Conservation (phyloP, 2,888 invertebrate species). For the Rapana venosa region DNA sequence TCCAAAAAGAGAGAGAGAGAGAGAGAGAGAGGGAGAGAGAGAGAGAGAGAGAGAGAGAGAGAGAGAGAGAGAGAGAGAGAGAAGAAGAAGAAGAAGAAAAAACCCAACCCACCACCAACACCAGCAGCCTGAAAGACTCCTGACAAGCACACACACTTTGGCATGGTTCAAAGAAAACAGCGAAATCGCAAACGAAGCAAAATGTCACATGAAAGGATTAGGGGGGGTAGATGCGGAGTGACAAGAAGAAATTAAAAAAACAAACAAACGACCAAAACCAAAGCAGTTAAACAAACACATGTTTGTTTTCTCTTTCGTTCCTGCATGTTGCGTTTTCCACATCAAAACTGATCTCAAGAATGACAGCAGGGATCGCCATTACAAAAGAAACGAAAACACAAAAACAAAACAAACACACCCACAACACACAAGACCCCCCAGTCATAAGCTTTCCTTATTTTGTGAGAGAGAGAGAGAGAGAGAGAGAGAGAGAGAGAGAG, state of each 20-base stretch:
- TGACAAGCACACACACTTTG: background rate
- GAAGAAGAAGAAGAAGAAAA: too few relatives aligned
- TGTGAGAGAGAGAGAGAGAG: too few relatives aligned
- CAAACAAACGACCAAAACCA: too few relatives aligned
- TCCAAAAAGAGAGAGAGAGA: background rate
- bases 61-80: background rate
- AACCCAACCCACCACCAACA: too few relatives aligned
- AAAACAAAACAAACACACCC: too few relatives aligned
- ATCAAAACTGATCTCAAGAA: background rate
- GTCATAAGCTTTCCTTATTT: too few relatives aligned
- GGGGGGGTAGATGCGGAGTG: too few relatives aligned
- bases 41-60: background rate
- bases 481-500: constrained; percentile 13
- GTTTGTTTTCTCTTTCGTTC: background rate
- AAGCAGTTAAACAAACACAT: too few relatives aligned
- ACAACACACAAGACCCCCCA: too few relatives aligned
- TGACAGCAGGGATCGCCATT: background rate
- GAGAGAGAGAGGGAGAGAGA: background rate
- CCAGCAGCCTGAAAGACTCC: too few relatives aligned
- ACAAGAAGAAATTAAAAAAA: too few relatives aligned
- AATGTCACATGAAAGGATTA: background rate
- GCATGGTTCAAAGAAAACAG: background rate
- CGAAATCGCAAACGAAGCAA: background rate
- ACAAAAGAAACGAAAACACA: background rate
- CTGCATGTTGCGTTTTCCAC: background rate